Evolutionary conservation across 2,888 invertebrate genomes (phyloP).

Genomic region (Hirtodrosophila confusa): DNA sequence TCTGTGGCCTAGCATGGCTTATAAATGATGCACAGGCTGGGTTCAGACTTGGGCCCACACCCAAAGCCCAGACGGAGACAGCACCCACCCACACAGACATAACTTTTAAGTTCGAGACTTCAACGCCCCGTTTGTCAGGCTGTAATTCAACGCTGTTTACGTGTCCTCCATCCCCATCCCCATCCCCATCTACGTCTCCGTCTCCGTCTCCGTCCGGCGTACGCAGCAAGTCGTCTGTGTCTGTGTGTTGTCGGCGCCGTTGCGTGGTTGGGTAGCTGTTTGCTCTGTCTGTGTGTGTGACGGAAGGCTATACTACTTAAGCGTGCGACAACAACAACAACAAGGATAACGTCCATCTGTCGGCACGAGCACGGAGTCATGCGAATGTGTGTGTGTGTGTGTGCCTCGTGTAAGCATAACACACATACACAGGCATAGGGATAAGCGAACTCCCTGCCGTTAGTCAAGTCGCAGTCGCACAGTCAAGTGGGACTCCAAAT

Average conservation of each 20-base stretch:
- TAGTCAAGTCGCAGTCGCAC: slow-evolving; percentile 61
- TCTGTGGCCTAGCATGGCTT: slow-evolving; percentile 77
- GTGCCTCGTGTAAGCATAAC: slow-evolving; percentile 31
- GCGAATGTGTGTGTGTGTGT: slow-evolving; percentile 46
- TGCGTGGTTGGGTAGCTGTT: slow-evolving; percentile 13
- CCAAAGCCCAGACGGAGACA: slow-evolving; percentile 1
- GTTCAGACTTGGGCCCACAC: slow-evolving; percentile 33
- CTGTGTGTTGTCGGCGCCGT: slow-evolving; percentile 29
- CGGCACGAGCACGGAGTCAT: slow-evolving; percentile 58
- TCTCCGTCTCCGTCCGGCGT: slow-evolving; percentile 28
- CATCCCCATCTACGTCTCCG: no score
- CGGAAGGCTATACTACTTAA: slow-evolving; percentile 58
- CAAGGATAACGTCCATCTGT: slow-evolving; percentile 64
- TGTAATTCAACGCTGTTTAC: slow-evolving; percentile 78
- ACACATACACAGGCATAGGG: slow-evolving; percentile 34
- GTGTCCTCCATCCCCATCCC: slow-evolving; percentile 41
- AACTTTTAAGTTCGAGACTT: slow-evolving; percentile 77
- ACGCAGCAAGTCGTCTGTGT: slow-evolving; percentile 43
- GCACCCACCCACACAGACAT: slow-evolving; percentile 50
- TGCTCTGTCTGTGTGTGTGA: slow-evolving; percentile 7
- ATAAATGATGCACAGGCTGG: slow-evolving; percentile 75
- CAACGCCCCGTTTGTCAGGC: slow-evolving; percentile 78
- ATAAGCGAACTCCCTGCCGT: slow-evolving; percentile 47
- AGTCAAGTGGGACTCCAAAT: slow-evolving; percentile 59
- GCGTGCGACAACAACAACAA: slow-evolving; percentile 58